Evolutionary conservation across 2,797 vertebrate genomes (phyloP), one percentile per base, ranked within the genome.

Genomic region (Rhinogobio ventralis): DNA sequence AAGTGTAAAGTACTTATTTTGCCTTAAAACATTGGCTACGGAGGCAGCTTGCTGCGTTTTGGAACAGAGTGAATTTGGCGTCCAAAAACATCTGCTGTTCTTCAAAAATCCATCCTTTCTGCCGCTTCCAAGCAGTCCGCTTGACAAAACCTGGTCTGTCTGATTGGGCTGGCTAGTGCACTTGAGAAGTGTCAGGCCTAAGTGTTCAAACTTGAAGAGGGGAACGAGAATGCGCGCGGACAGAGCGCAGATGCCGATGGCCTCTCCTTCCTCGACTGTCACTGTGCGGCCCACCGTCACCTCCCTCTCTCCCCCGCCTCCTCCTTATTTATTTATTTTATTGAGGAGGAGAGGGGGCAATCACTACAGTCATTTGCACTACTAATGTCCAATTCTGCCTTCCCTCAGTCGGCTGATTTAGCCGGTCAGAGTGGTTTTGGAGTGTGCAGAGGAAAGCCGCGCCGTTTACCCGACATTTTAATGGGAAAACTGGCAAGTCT

Each of bases 381-480:
- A 96, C 97, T 99, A 99, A 99, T 99, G 98, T 98, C 97, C 98
- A 99, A 99, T 99, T 97, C 97, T 94, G 94, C 95, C 95, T 95
- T 96, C 97, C 96, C 98, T 99, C 98, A 98, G 96, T 98, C 97
- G 96, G 96, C 96, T 99, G 97, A 99, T 99, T 99, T 98, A 98
- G 97, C 96, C 96, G 94, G 93, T 96, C 95, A 95, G 95, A 96
- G 96, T 93, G 96, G 95, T 93, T 95, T 94, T 94, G 89, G 92
- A 93, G 95, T 93, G 94, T 94, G 95, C 95, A 91, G 86, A 81
- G 94, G 94, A 86, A 84, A 89, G 88, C 85, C 80, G 94, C 94
- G 96, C 96, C 96, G 96, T 97, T 99, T 98, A 98, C 97, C 95
- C 95, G 96, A 93, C 94, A 94, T 95, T 96, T 96, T 99, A 99